Evolutionary conservation across 2,797 vertebrate genomes (phyloP).

Genomic region (Sebastes melanostomus): DNA sequence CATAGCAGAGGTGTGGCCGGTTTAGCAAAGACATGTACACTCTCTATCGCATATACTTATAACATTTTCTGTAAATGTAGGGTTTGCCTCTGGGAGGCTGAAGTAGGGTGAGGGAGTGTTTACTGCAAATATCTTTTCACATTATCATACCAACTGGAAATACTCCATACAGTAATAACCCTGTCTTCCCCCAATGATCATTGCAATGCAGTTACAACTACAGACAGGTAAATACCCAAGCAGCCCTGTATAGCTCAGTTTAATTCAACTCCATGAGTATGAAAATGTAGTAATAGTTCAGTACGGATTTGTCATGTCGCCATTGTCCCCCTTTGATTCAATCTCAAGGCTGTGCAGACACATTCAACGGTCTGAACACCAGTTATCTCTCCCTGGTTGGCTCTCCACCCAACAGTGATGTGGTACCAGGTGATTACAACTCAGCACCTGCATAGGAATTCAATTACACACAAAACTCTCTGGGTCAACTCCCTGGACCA

Average conservation of each 20-base stretch:
- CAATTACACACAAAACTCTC: slow-evolving; percentile 61
- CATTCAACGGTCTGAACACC: slow-evolving; percentile 53
- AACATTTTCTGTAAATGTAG: slow-evolving; percentile 64
- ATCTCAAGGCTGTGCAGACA: slow-evolving; percentile 62
- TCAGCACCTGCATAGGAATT: slow-evolving; percentile 72
- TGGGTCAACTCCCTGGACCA: slow-evolving; percentile 48
- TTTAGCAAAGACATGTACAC: slow-evolving; percentile 82
- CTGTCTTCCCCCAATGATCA: slow-evolving; percentile 62
- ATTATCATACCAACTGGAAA: slow-evolving; percentile 63
- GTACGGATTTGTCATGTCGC: slow-evolving; percentile 73
- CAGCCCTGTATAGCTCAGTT: slow-evolving; percentile 60
- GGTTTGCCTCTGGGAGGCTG: slow-evolving; percentile 64
- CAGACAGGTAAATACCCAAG: slow-evolving; percentile 57
- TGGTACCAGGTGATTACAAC: slow-evolving; percentile 65
- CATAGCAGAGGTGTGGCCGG: slow-evolving; percentile 82
- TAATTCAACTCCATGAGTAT: slow-evolving; percentile 41
- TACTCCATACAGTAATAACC: slow-evolving; percentile 68
- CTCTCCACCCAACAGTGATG: slow-evolving; percentile 61
- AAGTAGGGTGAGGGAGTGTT: slow-evolving; percentile 62
- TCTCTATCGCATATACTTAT: slow-evolving; percentile 65
- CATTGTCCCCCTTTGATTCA: slow-evolving; percentile 52
- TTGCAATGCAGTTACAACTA: slow-evolving; percentile 57
- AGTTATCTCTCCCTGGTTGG: slow-evolving; percentile 28
- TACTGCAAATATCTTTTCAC: slow-evolving; percentile 67
- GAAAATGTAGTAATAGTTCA: slow-evolving; percentile 53